Evolutionary conservation across 2,888 invertebrate species (phyloP).

Genomic region (Ochropacha duplaris): DNA sequence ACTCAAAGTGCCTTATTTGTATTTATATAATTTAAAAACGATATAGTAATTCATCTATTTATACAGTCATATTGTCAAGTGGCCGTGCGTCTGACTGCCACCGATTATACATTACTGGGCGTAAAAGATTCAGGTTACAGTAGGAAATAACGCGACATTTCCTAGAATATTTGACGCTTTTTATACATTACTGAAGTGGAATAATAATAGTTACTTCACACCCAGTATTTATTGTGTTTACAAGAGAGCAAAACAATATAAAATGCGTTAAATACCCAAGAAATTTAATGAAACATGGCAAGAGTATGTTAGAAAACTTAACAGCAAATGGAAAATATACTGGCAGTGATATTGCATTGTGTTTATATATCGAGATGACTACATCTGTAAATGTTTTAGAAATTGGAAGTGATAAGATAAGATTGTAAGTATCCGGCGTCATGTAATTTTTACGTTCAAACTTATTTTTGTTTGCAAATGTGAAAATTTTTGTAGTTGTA

Average conservation of each 20-base stretch:
- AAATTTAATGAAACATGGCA: constrained; percentile 24
- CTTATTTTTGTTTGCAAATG: background rate
- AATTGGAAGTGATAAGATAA: background rate
- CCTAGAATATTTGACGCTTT: background rate
- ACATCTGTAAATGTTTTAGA: background rate
- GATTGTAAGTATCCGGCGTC: background rate
- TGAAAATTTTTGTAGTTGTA: background rate
- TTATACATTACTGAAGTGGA: background rate
- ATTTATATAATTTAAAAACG: constrained; percentile 63
- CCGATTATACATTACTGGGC: constrained; percentile 37
- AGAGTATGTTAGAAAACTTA: constrained; percentile 21
- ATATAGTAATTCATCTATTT: constrained; percentile 72
- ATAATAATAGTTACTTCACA: background rate
- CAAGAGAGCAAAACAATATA: constrained; percentile 1
- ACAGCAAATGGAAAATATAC: constrained; percentile 33
- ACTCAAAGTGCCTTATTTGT: constrained; percentile 63
- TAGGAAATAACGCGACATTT: constrained; percentile 33
- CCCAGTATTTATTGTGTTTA: background rate
- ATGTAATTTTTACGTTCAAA: too few species aligned
- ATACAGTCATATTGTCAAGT: constrained; percentile 59
- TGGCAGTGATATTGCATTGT: constrained; percentile 35
- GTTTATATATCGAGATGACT: background rate
- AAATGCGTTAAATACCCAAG: background rate
- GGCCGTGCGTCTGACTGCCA: constrained; percentile 27
- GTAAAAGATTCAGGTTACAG: constrained; percentile 36